Evolutionary conservation across 2,113 vertebrate species (phyloP).

Genomic region (Indri indri): DNA sequence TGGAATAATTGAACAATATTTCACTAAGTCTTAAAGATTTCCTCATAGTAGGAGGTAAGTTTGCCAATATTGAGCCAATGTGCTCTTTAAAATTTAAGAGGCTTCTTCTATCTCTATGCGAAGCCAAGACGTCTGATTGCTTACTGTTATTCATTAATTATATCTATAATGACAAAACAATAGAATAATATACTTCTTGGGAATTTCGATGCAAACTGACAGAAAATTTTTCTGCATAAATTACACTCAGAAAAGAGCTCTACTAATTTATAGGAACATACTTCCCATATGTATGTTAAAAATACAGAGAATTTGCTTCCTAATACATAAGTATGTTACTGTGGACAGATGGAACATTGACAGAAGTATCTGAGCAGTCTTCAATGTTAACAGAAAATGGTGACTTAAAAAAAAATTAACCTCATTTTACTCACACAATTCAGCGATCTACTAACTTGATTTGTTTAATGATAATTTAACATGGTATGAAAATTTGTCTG

Average conservation of each 20-base stretch:
- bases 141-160: background rate
- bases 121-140: background rate
- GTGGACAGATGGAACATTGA: constrained; percentile 29
- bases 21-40: background rate
- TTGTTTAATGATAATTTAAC: constrained; percentile 65
- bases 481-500: background rate
- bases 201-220: background rate
- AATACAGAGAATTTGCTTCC: constrained; percentile 42
- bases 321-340: constrained; percentile 40
- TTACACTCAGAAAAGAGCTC: background rate
- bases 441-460: constrained; percentile 12
- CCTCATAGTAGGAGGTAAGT: background rate
- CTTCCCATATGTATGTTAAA: constrained; percentile 19
- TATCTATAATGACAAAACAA: background rate
- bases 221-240: background rate
- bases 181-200: background rate
- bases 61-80: background rate
- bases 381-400: constrained; percentile 48
- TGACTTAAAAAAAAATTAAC: constrained; percentile 21
- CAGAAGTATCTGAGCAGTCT: background rate
- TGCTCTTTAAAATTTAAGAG: background rate
- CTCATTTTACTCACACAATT: constrained; percentile 63
- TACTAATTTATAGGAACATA: background rate
- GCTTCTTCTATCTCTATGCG: background rate
- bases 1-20: background rate